These are phyloP conservation scores for Cylindroiulus punctatus DNA, from an alignment of 2,888 invertebrate genomes.

Conservation along the genomic window DNA sequence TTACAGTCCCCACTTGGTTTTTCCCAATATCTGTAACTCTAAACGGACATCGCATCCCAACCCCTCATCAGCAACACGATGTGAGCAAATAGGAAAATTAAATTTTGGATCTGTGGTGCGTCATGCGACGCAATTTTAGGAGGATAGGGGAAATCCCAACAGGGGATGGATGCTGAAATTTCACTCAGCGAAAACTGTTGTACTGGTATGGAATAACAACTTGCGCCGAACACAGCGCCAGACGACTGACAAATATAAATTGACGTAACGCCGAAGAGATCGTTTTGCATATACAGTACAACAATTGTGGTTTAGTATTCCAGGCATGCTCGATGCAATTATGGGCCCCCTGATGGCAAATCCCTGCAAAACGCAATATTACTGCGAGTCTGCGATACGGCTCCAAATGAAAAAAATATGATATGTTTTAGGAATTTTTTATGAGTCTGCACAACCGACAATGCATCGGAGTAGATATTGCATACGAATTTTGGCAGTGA, in stretches of 20 bases:
- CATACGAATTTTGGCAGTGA: too few species aligned
- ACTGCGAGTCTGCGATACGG: too few species aligned
- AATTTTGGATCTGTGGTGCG: slow-evolving; percentile 40
- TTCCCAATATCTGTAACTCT: not conserved
- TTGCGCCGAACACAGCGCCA: not conserved
- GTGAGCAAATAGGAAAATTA: slow-evolving; percentile 16
- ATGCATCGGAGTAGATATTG: too few species aligned
- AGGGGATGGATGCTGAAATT: slow-evolving; percentile 27
- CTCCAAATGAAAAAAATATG: not conserved
- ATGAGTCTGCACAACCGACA: not conserved
- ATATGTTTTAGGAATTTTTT: not conserved
- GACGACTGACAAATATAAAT: not conserved
- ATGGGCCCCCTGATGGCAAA: not conserved
- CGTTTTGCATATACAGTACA: not conserved
- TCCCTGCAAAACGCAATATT: not conserved
- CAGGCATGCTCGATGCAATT: not conserved
- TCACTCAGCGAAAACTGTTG: not conserved
- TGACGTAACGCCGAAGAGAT: not conserved
- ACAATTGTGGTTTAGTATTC: slow-evolving; percentile 26
- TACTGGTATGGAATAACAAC: slow-evolving; percentile 35
- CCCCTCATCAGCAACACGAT: not conserved
- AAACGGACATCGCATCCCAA: not conserved
- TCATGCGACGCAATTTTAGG: slow-evolving; percentile 17
- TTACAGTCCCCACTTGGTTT: not conserved
- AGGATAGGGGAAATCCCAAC: not conserved